Evolutionary conservation across 2,797 vertebrate species (phyloP), one percentile per base, ranked within the genome.

Genomic region (Etheostoma perlongum): DNA sequence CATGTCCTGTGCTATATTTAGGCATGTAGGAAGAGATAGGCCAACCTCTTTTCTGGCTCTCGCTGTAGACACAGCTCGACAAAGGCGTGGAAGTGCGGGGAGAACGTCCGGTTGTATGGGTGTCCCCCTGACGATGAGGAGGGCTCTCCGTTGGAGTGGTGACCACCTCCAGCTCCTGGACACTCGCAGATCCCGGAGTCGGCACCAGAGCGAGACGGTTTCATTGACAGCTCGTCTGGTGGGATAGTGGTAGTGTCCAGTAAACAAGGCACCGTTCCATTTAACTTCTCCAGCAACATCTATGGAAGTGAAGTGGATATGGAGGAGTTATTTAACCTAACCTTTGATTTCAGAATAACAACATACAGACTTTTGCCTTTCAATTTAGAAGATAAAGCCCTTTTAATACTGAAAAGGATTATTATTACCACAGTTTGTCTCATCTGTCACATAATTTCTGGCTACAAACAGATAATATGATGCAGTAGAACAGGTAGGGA

Each of bases 271-370:
- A 99, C 97, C 0, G 97, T 99, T 52, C 98, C 98, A 0, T 99
- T 99, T 70, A 99, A 92, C 87, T 99, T 99, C 83, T 99, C 98
- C 82, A 99, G 91, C 59, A 99, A 94, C 98, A 99, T 99, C 98
- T 99, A 88, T 14, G 58, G 21, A 63, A 8, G 33, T 19, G 0
- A 76, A 49, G 42, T 1, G 15, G 6, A 16, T 6, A 19, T 8
- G 14, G 18, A 52, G 5, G 42, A 4, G 27, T 68, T 19, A 11
- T 14, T 16, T 12, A 4, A 40, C 6, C 36, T 40, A 11, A 8
- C 33, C 19, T 16, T 23, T 67, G 12, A 46, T 36, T 60, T 55
- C 3, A 27, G 3, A 49, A 27, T 4, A 74, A 52, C n/a, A 53
- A 40, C 36, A 40, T 30, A 16, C n/a, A 52, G 2, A 33, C 16